Base-by-base conservation (phyloP, 2,888 invertebrate genomes). In the Pomacea canaliculata region DNA sequence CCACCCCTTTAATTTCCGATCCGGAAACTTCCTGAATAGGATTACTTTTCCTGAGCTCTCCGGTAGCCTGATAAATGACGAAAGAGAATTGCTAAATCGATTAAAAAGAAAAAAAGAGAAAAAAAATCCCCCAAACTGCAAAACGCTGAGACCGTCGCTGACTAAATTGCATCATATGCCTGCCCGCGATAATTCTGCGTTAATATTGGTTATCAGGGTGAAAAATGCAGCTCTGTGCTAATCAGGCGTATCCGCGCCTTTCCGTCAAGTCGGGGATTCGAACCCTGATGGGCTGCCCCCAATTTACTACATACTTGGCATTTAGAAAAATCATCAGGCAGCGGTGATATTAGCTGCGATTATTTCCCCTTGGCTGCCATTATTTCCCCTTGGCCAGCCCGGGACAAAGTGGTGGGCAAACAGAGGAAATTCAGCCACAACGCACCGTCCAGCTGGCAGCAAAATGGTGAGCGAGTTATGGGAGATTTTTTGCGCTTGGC, bases 121-220 rank as follows among this genome's bases (percentile, higher is more conserved):
- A 13, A 56, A 56, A 56, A 56, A 56, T 1, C 7, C 51, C 51
- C 51, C 7, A 56, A 56, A 56, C 51, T 56, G 51, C 73, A 67
- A 78, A 78, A 72, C 72, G 70, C 72, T 71, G 70, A 59, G 66
- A 51, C 75, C 62, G 75, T 68, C 75, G 62, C 49, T 37, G 70
- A 51, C 63, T 70, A 76, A 78, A 78, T 78, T 78, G 78, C 78
- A 76, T 78, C 76, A 78, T 78, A 72, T 78, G 78, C 72, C 76
- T 76, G 72, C 72, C 72, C 65, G 68, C 71, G 78, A 78, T 78
- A 75, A 75, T 71, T 71, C 75, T 67, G 66, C 70, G 51, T 67
- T 72, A 76, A 72, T 76, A 78, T 78, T 75, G 78, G 79, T 76
- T 79, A 79, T 79, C 79, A 68, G 73, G 48, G 71, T 73, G 77